Evolutionary conservation across 2,797 vertebrate species (phyloP).

Genomic region (Leptoclinus maculatus): DNA sequence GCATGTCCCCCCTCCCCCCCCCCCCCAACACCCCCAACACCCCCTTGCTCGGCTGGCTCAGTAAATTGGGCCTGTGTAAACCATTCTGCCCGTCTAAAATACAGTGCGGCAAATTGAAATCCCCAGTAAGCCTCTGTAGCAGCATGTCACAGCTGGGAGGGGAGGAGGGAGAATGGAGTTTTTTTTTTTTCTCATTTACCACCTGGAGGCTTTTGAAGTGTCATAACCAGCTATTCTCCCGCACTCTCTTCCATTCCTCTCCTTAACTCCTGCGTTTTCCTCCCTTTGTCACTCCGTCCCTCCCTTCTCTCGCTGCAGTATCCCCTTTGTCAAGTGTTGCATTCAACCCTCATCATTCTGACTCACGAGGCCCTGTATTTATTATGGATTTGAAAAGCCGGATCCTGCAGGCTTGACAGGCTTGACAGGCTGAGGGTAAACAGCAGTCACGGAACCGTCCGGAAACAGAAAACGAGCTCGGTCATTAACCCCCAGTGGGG

Average conservation of each 20-base stretch:
- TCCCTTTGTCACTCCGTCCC: not conserved
- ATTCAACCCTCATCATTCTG: slow-evolving; percentile 57
- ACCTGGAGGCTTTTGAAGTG: slow-evolving; percentile 79
- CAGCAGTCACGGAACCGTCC: slow-evolving; percentile 57
- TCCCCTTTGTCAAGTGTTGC: slow-evolving; percentile 47
- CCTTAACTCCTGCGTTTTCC: slow-evolving; percentile 33
- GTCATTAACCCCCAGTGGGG: slow-evolving; percentile 60
- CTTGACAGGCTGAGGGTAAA: slow-evolving; percentile 65
- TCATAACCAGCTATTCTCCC: slow-evolving; percentile 69
- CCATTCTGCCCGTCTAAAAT: slow-evolving; percentile 76
- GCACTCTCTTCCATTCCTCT: slow-evolving; percentile 40
- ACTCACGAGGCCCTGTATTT: slow-evolving; percentile 58
- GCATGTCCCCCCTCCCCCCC: slow-evolving; percentile 7
- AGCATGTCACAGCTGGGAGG: slow-evolving; percentile 74
- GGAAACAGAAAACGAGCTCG: slow-evolving; percentile 49
- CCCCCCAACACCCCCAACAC: not conserved
- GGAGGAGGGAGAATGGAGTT: slow-evolving; percentile 67
- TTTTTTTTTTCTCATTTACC: slow-evolving; percentile 77
- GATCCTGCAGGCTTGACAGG: slow-evolving; percentile 32
- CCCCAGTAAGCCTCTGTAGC: slow-evolving; percentile 74
- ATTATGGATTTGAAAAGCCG: slow-evolving; percentile 53
- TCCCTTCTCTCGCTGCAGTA: slow-evolving; percentile 28
- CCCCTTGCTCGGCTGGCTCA: slow-evolving; percentile 52
- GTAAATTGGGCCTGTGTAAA: slow-evolving; percentile 81
- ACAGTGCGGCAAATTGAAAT: slow-evolving; percentile 80